Evolutionary conservation across 2,888 invertebrate genomes (phyloP).

Genomic region (Octodonta nipae): DNA sequence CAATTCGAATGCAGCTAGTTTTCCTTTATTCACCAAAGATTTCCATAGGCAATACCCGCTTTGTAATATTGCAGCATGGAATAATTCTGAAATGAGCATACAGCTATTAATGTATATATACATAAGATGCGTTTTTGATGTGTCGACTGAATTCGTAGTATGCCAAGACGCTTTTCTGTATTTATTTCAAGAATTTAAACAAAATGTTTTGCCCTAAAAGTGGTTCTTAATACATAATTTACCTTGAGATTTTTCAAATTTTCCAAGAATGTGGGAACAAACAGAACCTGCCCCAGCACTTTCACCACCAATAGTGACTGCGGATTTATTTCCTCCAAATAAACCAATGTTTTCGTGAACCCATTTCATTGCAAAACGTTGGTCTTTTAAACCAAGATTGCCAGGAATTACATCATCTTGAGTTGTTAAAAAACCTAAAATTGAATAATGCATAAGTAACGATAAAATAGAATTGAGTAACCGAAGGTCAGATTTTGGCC

Average conservation of each 20-base stretch:
- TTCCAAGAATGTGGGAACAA: conserved; percentile 5
- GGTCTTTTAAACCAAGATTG: conserved; percentile 8
- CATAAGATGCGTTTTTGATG: conserved; percentile 2
- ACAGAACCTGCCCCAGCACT: conserved; percentile 7
- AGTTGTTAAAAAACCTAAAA: conserved; percentile 7
- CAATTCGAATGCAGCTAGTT: conserved; percentile 8
- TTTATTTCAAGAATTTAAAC: too few species aligned
- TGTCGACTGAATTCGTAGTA: too few species aligned
- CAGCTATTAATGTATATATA: not conserved
- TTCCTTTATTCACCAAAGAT: conserved; percentile 7
- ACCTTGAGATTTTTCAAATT: conserved; percentile 3
- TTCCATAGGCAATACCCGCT: conserved; percentile 10
- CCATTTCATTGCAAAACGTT: conserved; percentile 6
- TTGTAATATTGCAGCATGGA: conserved; percentile 10
- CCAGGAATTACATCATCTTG: conserved; percentile 9
- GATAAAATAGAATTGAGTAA: too few species aligned
- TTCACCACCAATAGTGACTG: conserved; percentile 8
- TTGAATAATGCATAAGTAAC: too few species aligned
- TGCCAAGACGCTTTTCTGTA: too few species aligned
- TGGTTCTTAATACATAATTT: too few species aligned
- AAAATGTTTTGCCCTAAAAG: too few species aligned
- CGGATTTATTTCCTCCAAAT: conserved; percentile 7
- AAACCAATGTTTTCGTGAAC: conserved; percentile 6
- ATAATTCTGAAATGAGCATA: conserved; percentile 7
- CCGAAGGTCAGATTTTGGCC: too few species aligned